Evolutionary conservation across 2,113 vertebrate genomes (phyloP).

Genomic region (Ailurus styani): DNA sequence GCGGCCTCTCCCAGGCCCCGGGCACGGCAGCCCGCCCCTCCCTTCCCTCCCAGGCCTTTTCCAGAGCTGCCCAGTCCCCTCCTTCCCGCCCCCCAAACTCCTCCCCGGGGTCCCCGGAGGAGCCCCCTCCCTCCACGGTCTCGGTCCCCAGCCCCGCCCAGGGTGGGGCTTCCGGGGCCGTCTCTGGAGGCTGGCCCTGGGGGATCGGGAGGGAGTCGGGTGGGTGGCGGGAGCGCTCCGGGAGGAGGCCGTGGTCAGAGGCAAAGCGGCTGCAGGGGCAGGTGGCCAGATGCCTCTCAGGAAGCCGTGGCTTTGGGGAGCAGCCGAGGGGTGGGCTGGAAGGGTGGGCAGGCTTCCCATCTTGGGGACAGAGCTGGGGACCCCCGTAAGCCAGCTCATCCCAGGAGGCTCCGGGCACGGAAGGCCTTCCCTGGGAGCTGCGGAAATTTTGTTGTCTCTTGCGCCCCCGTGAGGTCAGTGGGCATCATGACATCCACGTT

Average conservation of each 20-base stretch:
- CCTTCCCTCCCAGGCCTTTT: neutral
- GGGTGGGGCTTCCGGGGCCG: neutral
- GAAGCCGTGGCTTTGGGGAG: neutral
- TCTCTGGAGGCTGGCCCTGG: neutral
- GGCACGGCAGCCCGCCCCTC: neutral
- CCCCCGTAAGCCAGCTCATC: neutral
- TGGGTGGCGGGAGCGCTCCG: fast-evolving
- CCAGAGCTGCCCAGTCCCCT: neutral
- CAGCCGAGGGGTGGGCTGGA: neutral
- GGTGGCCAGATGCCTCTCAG: neutral
- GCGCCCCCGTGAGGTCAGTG: constrained; percentile 73
- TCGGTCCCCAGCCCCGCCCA: neutral
- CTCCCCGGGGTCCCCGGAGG: neutral
- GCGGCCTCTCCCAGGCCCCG: neutral
- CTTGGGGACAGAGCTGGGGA: neutral
- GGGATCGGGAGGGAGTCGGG: fast-evolving
- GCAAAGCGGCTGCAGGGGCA: no score
- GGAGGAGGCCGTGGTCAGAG: neutral
- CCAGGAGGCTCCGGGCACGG: neutral
- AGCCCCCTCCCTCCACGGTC: neutral
- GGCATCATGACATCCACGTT: constrained; percentile 35
- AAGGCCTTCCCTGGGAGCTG: fast-evolving
- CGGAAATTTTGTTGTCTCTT: constrained; percentile 67
- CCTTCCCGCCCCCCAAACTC: neutral
- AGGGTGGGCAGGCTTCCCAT: neutral